A percentile compares a stretch with the other conserved stretches of the same genome.
Conservation (phyloP, 2,113 vertebrate species). For the Rhea americana region DNA sequence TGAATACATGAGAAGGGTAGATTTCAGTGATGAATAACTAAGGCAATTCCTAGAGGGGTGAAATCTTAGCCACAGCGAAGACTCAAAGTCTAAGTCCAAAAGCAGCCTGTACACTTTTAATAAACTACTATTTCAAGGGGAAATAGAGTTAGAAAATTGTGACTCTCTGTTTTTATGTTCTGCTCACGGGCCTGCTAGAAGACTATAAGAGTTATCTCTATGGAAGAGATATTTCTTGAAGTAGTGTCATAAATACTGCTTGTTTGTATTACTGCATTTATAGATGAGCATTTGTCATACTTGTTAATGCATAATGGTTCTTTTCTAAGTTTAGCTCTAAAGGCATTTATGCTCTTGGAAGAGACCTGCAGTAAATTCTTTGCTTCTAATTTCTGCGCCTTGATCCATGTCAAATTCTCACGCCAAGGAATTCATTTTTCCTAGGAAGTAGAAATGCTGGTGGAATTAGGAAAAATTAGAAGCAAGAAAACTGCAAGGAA, state of each 20-base stretch:
- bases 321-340: neutral
- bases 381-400: neutral
- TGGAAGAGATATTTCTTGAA: neutral
- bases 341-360: neutral
- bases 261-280: neutral
- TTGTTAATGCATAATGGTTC: neutral
- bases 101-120: neutral
- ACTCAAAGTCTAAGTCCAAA: neutral
- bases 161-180: neutral
- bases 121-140: neutral
- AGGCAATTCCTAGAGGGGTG: neutral
- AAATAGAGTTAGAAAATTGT: neutral
- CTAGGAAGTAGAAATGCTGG: neutral
- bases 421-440: neutral
- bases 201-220: neutral
- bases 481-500: no score
- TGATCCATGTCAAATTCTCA: neutral
- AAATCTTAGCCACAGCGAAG: neutral
- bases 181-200: neutral
- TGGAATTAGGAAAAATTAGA: no score
- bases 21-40: neutral
- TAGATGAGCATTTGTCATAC: neutral
- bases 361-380: neutral
- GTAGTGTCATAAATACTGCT: neutral
- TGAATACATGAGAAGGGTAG: neutral